Percentiles rank a stretch among this genome's conserved stretches.
Evolutionary conservation across 1,140 invertebrate species (phyloP).

Genomic region (Cryptotermes secundus): DNA sequence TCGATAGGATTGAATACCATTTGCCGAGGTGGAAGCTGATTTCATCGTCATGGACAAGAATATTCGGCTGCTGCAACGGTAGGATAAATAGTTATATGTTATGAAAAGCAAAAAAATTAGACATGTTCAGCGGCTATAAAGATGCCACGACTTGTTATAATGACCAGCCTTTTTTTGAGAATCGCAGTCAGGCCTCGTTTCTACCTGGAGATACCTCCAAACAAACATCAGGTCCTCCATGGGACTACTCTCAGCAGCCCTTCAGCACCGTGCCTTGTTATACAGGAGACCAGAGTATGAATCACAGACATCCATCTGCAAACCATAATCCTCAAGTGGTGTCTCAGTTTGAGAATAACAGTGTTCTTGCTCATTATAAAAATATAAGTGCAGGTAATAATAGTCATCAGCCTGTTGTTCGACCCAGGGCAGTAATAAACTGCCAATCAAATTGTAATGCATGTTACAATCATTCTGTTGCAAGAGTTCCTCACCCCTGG

Average conservation of each 20-base stretch:
- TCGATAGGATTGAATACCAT: constrained; percentile 9
- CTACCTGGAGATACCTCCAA: constrained; percentile 24
- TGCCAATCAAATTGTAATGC: constrained; percentile 27
- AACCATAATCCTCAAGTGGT: neutral
- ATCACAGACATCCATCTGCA: constrained; percentile 6
- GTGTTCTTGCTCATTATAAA: neutral
- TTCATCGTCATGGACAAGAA: constrained; percentile 19
- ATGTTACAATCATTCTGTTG: neutral
- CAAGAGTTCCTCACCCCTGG: constrained; percentile 21
- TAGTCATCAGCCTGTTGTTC: constrained; percentile 21
- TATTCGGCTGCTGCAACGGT: neutral
- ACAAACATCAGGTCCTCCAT: constrained; percentile 15
- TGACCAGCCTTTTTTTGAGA: constrained; percentile 24
- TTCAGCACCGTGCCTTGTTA: constrained; percentile 23
- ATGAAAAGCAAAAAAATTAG: neutral
- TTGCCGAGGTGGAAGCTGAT: neutral
- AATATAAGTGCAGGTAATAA: neutral
- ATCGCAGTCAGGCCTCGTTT: constrained; percentile 23
- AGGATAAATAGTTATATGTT: neutral
- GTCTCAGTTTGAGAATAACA: constrained; percentile 16
- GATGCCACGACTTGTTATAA: constrained; percentile 25
- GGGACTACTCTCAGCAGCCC: constrained; percentile 27
- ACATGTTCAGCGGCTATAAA: constrained; percentile 30
- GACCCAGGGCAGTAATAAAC: constrained; percentile 29
- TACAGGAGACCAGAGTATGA: constrained; percentile 18